Evolutionary conservation across 2,888 invertebrate genomes (phyloP).

Genomic region (Athetis lepigone): DNA sequence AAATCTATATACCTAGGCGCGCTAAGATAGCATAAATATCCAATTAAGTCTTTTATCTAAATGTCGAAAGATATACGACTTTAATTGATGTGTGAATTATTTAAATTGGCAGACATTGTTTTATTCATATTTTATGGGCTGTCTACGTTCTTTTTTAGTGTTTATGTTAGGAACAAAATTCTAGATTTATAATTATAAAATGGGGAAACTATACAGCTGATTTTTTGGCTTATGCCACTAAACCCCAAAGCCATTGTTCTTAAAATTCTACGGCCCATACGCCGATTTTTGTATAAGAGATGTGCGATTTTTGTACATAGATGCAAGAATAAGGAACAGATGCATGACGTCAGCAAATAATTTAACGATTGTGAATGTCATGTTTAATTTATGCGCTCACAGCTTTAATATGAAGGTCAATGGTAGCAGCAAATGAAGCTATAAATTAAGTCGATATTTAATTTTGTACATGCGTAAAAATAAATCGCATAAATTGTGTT

Average conservation of each 20-base stretch:
- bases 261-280: too few species aligned
- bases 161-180: constrained; percentile 1
- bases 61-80: constrained; percentile 48
- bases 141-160: constrained; percentile 12
- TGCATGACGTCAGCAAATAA: not conserved
- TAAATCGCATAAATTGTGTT: constrained; percentile 22
- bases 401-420: constrained; percentile 27
- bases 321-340: constrained; percentile 3
- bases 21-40: constrained; percentile 45
- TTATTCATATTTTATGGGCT: constrained; percentile 34
- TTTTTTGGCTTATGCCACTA: not conserved
- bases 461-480: constrained; percentile 22
- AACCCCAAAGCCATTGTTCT: too few species aligned
- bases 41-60: constrained; percentile 60
- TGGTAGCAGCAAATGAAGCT: constrained; percentile 47
- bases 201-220: constrained; percentile 13
- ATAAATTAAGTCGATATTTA: constrained; percentile 32
- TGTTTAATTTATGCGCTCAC: constrained; percentile 20
- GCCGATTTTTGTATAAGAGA: not conserved
- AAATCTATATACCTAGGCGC: constrained; percentile 21
- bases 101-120: constrained; percentile 56
- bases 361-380: constrained; percentile 18
- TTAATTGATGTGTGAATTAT: constrained; percentile 59
- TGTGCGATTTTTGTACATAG: constrained; percentile 10
- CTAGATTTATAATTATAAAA: constrained; percentile 31